Percentiles rank a stretch among this genome's conserved stretches.
Evolutionary conservation across 1,140 invertebrate species (phyloP).

Genomic region (Orchestia grillus): DNA sequence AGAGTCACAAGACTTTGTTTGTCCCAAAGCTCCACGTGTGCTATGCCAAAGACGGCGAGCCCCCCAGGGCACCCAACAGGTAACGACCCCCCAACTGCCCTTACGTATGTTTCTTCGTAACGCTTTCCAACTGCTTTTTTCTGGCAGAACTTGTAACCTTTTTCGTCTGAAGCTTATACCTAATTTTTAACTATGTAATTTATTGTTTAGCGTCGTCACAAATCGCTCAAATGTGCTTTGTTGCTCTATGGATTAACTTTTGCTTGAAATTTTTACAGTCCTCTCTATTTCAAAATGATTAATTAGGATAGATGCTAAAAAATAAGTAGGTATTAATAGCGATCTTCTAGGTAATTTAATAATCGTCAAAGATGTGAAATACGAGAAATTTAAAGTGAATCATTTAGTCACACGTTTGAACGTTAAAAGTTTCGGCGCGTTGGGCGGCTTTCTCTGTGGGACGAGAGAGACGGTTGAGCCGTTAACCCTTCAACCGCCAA

Average conservation of each 20-base stretch:
- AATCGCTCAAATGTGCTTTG: background rate
- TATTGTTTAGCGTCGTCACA: background rate
- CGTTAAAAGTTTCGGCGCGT: too few relatives aligned
- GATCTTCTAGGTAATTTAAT: too few relatives aligned
- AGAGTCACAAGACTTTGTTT: background rate
- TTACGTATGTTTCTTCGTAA: background rate
- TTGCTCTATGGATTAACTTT: background rate
- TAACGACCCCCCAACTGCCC: background rate
- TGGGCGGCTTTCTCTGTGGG: too few relatives aligned
- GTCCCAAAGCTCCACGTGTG: slow-evolving; percentile 39
- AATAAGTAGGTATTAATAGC: background rate
- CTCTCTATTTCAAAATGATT: background rate
- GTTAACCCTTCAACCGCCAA: too few relatives aligned
- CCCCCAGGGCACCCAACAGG: slow-evolving; percentile 16
- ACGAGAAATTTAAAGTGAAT: too few relatives aligned
- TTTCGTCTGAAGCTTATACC: background rate
- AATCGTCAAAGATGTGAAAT: too few relatives aligned
- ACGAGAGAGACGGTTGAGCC: too few relatives aligned
- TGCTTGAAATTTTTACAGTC: background rate
- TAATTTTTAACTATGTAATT: background rate
- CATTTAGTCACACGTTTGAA: too few relatives aligned
- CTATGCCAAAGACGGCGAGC: background rate
- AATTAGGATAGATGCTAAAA: background rate
- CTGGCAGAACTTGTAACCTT: background rate
- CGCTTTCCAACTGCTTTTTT: background rate